Conservation (phyloP, 2,888 invertebrate genomes). For the Disparrhopalites patrizii region DNA sequence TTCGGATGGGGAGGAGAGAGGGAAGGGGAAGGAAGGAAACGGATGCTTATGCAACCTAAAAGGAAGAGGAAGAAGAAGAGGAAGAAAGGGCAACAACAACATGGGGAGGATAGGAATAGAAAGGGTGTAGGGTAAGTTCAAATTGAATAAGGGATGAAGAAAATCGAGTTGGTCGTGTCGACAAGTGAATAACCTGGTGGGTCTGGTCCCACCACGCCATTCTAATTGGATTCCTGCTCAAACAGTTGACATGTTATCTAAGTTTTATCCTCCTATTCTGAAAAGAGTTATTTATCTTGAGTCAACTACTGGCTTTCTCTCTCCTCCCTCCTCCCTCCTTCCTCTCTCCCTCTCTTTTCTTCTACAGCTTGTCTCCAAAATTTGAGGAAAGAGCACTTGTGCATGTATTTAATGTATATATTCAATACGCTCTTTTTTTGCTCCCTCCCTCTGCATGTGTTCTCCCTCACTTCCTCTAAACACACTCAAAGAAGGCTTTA, state of each 20-base stretch:
- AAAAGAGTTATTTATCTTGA: constrained; percentile 31
- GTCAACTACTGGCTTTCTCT: not conserved
- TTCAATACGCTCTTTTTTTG: too few species aligned
- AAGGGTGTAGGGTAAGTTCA: constrained; percentile 20
- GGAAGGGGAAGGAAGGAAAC: not conserved
- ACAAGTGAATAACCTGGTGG: constrained; percentile 22
- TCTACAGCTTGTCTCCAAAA: too few species aligned
- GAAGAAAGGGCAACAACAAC: not conserved
- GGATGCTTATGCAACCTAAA: constrained; percentile 4
- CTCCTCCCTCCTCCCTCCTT: not conserved
- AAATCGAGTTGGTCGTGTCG: constrained; percentile 18
- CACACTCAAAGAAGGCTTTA: too few species aligned
- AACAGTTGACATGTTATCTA: constrained; percentile 31
- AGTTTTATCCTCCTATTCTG: constrained; percentile 21
- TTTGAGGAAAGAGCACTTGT: too few species aligned
- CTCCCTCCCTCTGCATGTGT: too few species aligned
- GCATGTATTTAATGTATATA: too few species aligned
- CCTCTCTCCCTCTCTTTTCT: too few species aligned
- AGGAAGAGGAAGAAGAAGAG: constrained; percentile 11
- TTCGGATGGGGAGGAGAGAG: not conserved
- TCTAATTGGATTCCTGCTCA: constrained; percentile 31
- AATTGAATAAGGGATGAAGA: constrained; percentile 29
- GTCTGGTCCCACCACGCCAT: constrained; percentile 10
- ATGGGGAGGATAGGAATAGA: not conserved
- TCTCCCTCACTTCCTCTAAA: too few species aligned